These are phyloP conservation scores for Silurus lanzhouensis DNA, from an alignment of 2,797 vertebrate species.

Conservation along the genomic window DNA sequence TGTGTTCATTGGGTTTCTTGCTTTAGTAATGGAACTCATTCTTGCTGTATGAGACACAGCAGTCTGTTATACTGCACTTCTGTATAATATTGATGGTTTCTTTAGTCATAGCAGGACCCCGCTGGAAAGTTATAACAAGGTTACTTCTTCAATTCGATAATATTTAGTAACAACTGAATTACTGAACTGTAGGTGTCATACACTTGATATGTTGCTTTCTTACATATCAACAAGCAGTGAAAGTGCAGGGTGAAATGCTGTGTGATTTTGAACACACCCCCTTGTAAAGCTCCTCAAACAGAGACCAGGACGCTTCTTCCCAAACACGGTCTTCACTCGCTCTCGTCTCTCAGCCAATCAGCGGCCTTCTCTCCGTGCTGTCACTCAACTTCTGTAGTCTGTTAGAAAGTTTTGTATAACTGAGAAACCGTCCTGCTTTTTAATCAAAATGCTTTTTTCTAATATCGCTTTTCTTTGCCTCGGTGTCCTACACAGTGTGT, in stretches of 20 bases:
- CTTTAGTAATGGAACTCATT: too few relatives aligned
- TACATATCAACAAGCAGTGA: not conserved
- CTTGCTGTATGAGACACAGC: too few relatives aligned
- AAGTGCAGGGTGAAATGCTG: not conserved
- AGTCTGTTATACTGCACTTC: too few relatives aligned
- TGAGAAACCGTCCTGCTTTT: not conserved
- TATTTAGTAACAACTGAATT: too few relatives aligned
- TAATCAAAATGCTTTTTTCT: not conserved
- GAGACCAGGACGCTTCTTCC: not conserved
- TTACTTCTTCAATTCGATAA: too few relatives aligned
- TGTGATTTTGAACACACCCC: not conserved
- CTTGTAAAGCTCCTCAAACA: not conserved
- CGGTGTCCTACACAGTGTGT: not conserved
- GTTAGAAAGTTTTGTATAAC: not conserved
- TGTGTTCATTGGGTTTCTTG: too few relatives aligned
- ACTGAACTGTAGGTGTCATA: too few relatives aligned
- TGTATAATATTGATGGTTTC: too few relatives aligned
- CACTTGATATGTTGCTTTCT: too few relatives aligned
- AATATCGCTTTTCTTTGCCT: not conserved
- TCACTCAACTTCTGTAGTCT: not conserved
- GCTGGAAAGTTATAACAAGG: too few relatives aligned
- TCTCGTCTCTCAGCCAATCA: constrained; percentile 32
- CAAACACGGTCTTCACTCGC: constrained; percentile 1
- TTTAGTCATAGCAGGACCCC: too few relatives aligned
- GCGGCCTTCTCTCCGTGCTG: not conserved